Percentiles rank a stretch among this genome's conserved stretches.
Evolutionary conservation across 2,888 invertebrate species (phyloP).

Genomic region (Cepaea hortensis): DNA sequence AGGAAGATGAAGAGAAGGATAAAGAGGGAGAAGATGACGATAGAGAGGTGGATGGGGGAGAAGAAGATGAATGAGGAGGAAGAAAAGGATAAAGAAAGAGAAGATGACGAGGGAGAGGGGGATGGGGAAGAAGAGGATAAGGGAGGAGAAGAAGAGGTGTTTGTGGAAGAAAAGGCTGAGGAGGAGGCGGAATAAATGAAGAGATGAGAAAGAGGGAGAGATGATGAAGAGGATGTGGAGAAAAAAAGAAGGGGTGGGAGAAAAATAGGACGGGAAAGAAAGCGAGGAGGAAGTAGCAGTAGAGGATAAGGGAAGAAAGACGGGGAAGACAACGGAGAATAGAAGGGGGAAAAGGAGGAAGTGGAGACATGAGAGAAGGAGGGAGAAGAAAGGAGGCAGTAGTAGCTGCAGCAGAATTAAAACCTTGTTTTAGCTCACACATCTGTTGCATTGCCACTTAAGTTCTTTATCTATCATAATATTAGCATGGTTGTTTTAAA

Average conservation of each 20-base stretch:
- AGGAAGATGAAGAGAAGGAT: neutral
- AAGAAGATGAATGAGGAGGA: neutral
- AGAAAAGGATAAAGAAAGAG: neutral
- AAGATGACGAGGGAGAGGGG: neutral
- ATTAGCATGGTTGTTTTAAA: no score
- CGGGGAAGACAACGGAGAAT: neutral
- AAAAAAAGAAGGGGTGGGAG: neutral
- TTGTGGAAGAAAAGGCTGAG: neutral
- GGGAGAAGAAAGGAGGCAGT: neutral
- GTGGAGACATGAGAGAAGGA: neutral
- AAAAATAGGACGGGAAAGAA: neutral
- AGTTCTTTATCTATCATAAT: no score
- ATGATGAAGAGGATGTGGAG: neutral
- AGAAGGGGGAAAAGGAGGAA: neutral
- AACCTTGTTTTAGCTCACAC: no score
- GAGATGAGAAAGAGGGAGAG: neutral
- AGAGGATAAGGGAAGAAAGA: neutral
- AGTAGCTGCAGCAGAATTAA: neutral
- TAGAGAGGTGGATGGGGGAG: neutral
- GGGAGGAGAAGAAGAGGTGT: neutral
- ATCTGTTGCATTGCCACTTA: no score
- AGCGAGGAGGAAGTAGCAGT: neutral
- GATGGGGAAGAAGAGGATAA: neutral
- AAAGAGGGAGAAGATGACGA: neutral
- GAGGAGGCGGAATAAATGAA: neutral